Base-by-base conservation (phyloP, 2,888 invertebrate genomes). In the Diadegma fenestrale region DNA sequence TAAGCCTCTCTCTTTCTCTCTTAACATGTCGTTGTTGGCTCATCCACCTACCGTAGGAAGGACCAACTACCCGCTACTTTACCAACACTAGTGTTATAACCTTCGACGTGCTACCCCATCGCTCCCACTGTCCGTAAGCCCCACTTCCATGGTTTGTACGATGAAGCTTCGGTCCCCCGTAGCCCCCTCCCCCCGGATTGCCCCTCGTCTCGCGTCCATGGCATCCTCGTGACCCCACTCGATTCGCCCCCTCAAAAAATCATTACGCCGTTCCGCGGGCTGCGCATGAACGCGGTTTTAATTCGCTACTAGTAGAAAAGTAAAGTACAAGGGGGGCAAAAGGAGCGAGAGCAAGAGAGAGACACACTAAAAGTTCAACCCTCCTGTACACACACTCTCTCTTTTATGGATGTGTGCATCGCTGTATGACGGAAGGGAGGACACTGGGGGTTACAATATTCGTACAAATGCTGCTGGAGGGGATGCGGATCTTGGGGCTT, bases 171-270 rank as follows among this genome's bases (percentile, higher is more conserved):
- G 37, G 51, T 43, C n/a, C 75, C 75, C 78, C 85, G 58, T 58
- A 14, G 5, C 58, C 58, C 26, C 26, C 26, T 12, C 58, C n/a
- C n/a, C n/a, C n/a, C n/a, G n/a, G n/a, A n/a, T n/a, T 26, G 54
- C 26, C 77, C 82, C 69, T 71, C 86, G 48, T 73, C 76, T 51
- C 80, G 14, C 80, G 14, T 63, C 51, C 71, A 75, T 77, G 75
- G 45, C 82, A 63, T 78, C 95, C 95, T 95, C 95, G 95, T 95
- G 95, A 95, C 95, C 95, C 95, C 95, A 95, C 95, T 96, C 95
- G 96, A 96, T 96, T 96, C 96, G 96, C 96, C 96, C 84, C 96
- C 96, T 94, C 96, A 96, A 97, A 97, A 97, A 97, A 97, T 97
- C 96, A 97, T 97, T 97, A 97, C 96, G 96, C 96, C 95, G 88